Evolutionary conservation across 2,797 vertebrate genomes (phyloP).

Genomic region (Enteromius trimaculatus): DNA sequence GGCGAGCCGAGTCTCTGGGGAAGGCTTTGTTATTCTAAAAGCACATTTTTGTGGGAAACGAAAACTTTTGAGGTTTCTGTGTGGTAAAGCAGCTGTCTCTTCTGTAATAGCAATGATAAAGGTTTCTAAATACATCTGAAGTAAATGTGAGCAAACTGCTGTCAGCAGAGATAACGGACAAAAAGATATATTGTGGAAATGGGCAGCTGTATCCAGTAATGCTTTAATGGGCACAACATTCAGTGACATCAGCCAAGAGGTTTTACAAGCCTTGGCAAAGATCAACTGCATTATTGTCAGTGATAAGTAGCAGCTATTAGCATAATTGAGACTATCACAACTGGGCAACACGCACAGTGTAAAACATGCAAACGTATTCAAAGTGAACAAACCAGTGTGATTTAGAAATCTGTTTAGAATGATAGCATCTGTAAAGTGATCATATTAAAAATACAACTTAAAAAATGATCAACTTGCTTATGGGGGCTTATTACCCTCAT

Average conservation of each 20-base stretch:
- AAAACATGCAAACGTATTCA: slow-evolving; percentile 25
- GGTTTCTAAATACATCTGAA: slow-evolving; percentile 22
- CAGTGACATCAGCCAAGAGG: slow-evolving; percentile 14
- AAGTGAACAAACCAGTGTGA: not conserved
- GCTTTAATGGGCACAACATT: not conserved
- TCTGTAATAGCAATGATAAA: slow-evolving; percentile 29
- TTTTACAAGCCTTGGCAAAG: slow-evolving; percentile 37
- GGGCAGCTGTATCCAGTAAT: not conserved
- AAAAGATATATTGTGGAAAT: slow-evolving; percentile 5
- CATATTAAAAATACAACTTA: not conserved
- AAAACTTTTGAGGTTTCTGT: slow-evolving; percentile 6
- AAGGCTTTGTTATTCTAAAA: slow-evolving; percentile 30
- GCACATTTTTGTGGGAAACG: slow-evolving; percentile 20
- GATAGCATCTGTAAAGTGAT: not conserved
- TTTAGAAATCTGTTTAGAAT: slow-evolving; percentile 5
- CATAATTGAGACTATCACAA: slow-evolving; percentile 8
- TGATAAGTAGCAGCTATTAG: not conserved
- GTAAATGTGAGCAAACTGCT: slow-evolving; percentile 21
- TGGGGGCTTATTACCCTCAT: not conserved
- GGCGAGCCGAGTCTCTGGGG: slow-evolving; percentile 29
- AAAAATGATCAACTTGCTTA: not conserved
- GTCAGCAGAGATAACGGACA: slow-evolving; percentile 21
- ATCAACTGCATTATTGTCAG: slow-evolving; percentile 17
- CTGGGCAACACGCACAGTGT: not conserved
- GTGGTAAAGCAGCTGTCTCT: slow-evolving; percentile 23